Conservation (phyloP, 2,888 invertebrate species). For the Cepaea hortensis region DNA sequence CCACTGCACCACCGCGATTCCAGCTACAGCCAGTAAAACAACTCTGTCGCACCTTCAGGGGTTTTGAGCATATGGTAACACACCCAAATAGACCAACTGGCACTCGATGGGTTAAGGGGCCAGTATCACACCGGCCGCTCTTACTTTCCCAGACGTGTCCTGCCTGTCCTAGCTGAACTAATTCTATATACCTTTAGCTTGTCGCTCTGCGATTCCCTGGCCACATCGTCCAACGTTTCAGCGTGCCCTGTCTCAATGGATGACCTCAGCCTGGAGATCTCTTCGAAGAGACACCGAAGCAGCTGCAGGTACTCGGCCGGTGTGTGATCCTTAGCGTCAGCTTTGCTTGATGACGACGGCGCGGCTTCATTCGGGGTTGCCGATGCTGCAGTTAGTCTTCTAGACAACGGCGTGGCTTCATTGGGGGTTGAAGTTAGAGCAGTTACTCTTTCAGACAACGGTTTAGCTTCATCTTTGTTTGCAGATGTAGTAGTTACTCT, state of each 20-base stretch:
- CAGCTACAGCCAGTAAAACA: no score
- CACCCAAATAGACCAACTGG: no score
- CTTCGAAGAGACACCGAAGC: conserved; percentile 60
- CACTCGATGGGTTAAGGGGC: no score
- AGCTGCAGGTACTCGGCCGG: conserved; percentile 64
- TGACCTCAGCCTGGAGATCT: conserved; percentile 58
- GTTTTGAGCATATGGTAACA: no score
- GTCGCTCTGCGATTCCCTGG: conserved; percentile 83
- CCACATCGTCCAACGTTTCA: conserved; percentile 78
- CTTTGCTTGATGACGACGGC: conserved; percentile 54
- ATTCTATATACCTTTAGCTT: conserved; percentile 77
- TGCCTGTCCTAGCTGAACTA: no score
- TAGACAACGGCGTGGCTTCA: conserved; percentile 55
- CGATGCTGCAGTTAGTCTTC: conserved; percentile 57
- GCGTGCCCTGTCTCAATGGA: conserved; percentile 20
- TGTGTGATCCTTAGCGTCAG: conserved; percentile 47
- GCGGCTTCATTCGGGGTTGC: conserved; percentile 56
- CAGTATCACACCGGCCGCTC: no score
- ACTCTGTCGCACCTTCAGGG: no score
- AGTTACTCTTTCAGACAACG: no score
- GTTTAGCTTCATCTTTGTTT: no score
- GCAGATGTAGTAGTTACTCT: no score
- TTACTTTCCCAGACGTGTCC: no score
- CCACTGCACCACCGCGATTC: no score
- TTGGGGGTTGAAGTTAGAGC: neutral